A percentile compares a stretch with the other conserved stretches of the same genome.
phyloP scores from a whole-genome alignment of 1,140 invertebrate genomes.

The Halyomorpha halys region DNA sequence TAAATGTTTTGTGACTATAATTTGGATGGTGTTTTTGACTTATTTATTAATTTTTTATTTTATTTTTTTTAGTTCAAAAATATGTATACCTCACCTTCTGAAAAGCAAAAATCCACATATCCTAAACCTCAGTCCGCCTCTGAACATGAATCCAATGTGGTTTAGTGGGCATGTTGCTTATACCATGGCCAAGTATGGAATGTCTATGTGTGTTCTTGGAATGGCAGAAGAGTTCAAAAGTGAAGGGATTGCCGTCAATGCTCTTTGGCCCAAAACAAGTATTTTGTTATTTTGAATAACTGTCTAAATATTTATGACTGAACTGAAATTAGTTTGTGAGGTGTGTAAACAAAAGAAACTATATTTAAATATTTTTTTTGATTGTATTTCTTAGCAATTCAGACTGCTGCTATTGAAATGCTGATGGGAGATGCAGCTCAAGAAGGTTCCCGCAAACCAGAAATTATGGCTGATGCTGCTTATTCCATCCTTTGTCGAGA shows the following conservation, averaged over 20 bases:
- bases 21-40: too few relatives aligned
- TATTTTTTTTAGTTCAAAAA: slow-evolving; percentile 63
- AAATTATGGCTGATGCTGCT: slow-evolving; percentile 92
- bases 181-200: slow-evolving; percentile 97
- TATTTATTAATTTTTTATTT: too few relatives aligned
- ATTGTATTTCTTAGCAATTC: slow-evolving; percentile 55
- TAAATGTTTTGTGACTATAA: too few relatives aligned
- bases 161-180: slow-evolving; percentile 91
- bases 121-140: slow-evolving; percentile 87
- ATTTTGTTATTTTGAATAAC: slow-evolving; percentile 23
- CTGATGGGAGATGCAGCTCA: slow-evolving; percentile 47
- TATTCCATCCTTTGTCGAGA: slow-evolving; percentile 79
- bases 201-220: slow-evolving; percentile 97
- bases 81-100: slow-evolving; percentile 79
- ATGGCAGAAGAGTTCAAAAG: slow-evolving; percentile 86
- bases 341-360: too few relatives aligned
- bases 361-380: too few relatives aligned
- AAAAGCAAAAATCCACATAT: slow-evolving; percentile 91
- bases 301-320: too few relatives aligned
- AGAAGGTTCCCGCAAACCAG: slow-evolving; percentile 61
- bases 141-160: slow-evolving; percentile 79
- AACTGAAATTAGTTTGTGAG: too few relatives aligned
- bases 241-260: slow-evolving; percentile 86
- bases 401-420: slow-evolving; percentile 96
- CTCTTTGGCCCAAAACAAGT: slow-evolving; percentile 93